These are phyloP conservation scores for Melospiza georgiana DNA, from an alignment of 2,113 vertebrate genomes.

Conservation along the genomic window DNA sequence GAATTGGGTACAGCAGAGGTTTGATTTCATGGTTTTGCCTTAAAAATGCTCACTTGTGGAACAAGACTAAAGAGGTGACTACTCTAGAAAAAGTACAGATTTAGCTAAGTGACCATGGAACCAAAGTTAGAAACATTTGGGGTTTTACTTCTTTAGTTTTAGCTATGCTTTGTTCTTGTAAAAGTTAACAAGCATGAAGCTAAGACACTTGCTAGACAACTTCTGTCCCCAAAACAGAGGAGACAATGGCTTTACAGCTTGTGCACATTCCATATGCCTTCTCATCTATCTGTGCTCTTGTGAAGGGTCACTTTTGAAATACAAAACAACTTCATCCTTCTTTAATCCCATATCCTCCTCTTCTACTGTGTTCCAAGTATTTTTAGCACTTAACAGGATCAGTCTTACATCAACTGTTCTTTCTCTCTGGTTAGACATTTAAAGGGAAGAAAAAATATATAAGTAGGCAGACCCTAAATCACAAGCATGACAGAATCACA, in stretches of 20 bases:
- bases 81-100: neutral
- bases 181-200: neutral
- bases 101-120: neutral
- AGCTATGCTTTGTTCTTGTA: neutral
- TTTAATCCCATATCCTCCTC: neutral
- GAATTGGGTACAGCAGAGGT: neutral
- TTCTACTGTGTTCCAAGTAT: neutral
- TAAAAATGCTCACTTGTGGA: neutral
- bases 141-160: neutral
- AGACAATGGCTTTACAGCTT: neutral
- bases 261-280: neutral
- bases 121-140: neutral
- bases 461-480: neutral
- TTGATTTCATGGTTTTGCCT: neutral
- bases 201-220: neutral
- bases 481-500: neutral
- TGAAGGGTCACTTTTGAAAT: neutral
- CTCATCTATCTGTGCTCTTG: neutral
- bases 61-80: neutral
- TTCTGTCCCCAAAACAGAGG: neutral
- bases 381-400: neutral
- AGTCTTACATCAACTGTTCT: neutral
- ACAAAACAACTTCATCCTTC: neutral
- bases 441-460: neutral
- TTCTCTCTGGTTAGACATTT: neutral